Evolutionary conservation across 2,113 vertebrate genomes (phyloP).

Genomic region (Nanorana parkeri): DNA sequence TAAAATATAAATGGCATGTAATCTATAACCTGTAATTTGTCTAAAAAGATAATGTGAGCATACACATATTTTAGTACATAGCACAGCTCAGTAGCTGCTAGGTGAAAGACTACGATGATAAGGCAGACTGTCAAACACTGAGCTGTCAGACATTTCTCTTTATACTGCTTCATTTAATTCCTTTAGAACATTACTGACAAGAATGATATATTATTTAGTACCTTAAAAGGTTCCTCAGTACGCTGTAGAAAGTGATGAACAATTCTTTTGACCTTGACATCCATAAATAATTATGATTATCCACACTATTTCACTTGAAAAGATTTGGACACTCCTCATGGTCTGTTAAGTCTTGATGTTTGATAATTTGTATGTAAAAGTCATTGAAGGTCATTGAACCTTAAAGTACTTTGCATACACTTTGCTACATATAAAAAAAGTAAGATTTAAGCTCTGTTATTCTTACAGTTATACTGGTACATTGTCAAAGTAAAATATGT

Average conservation of each 20-base stretch:
- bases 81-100: constrained; percentile 5
- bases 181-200: constrained; percentile 69
- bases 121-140: constrained; percentile 63
- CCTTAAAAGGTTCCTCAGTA: constrained; percentile 71
- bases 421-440: constrained; percentile 61
- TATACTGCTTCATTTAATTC: constrained; percentile 73
- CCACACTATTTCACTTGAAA: constrained; percentile 74
- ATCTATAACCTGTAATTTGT: background rate
- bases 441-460: constrained; percentile 35
- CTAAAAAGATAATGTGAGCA: too few species aligned
- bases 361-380: constrained; percentile 71
- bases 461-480: constrained; percentile 16
- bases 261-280: constrained; percentile 69
- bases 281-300: constrained; percentile 75
- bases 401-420: constrained; percentile 64
- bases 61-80: background rate
- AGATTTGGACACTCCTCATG: constrained; percentile 66
- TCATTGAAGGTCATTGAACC: constrained; percentile 70
- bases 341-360: constrained; percentile 73
- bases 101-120: constrained; percentile 64
- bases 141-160: constrained; percentile 68
- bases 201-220: constrained; percentile 72
- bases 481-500: constrained; percentile 23
- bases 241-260: constrained; percentile 68
- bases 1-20: background rate